Evolutionary conservation across 2,888 invertebrate species (phyloP).

Genomic region (Pristionchus maxplancki): DNA sequence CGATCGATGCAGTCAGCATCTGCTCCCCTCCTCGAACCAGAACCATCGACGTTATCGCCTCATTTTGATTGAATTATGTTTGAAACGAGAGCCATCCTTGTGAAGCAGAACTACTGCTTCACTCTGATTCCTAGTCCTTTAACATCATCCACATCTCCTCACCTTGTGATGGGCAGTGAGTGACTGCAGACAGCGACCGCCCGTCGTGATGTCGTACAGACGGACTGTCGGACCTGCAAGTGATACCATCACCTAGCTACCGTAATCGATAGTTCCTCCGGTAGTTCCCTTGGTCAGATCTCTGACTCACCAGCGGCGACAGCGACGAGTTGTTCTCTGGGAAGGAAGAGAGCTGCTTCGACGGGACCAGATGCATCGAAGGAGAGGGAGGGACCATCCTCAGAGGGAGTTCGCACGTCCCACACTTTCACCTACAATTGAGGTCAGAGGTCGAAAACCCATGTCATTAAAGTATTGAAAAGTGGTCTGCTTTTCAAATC

Average conservation of each 20-base stretch:
- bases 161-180: constrained; percentile 79
- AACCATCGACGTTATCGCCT: constrained; percentile 91
- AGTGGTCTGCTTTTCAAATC: no score
- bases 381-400: constrained; percentile 54
- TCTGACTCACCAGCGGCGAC: not conserved
- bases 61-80: no score
- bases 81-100: no score
- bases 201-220: constrained; percentile 92
- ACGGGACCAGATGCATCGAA: constrained; percentile 92
- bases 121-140: not conserved
- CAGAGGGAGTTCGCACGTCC: constrained; percentile 81
- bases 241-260: not conserved
- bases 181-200: constrained; percentile 87
- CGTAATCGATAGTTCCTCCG: not conserved
- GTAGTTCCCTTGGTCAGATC: not conserved
- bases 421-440: constrained; percentile 89
- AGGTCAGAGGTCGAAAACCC: no score
- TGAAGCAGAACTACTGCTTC: no score
- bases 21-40: constrained; percentile 87
- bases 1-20: constrained; percentile 91
- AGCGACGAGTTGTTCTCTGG: constrained; percentile 89
- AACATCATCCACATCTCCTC: constrained; percentile 82
- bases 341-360: constrained; percentile 90
- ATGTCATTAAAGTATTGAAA: no score
- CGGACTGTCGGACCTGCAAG: constrained; percentile 86